Evolutionary conservation across 2,113 vertebrate species (phyloP).

Genomic region (Callospermophilus lateralis): DNA sequence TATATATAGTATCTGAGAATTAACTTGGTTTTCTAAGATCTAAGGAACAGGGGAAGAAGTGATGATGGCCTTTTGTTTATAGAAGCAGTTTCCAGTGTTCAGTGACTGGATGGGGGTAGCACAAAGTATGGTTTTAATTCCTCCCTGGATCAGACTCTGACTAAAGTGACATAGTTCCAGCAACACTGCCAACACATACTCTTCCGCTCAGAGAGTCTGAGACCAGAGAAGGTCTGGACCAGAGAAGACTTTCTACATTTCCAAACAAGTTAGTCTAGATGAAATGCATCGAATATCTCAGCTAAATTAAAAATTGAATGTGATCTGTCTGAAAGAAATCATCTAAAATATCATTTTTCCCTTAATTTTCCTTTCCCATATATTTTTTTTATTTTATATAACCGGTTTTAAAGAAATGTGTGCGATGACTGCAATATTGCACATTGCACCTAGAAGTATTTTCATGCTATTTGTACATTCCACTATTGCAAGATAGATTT

Average conservation of each 20-base stretch:
- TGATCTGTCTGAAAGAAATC: not conserved
- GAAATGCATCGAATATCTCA: not conserved
- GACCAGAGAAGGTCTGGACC: constrained; percentile 52
- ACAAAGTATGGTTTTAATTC: constrained; percentile 86
- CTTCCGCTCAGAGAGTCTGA: constrained; percentile 80
- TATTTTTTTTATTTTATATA: not conserved
- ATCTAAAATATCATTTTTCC: not conserved
- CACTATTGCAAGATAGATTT: not conserved
- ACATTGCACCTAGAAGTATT: not conserved
- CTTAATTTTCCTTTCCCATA: not conserved
- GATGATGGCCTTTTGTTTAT: constrained; percentile 81
- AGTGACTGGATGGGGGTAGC: constrained; percentile 71
- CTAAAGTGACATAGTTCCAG: constrained; percentile 82
- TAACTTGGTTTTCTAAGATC: constrained; percentile 66
- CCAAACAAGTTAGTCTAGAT: not conserved
- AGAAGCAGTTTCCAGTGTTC: constrained; percentile 70
- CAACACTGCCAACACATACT: constrained; percentile 78
- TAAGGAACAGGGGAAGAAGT: constrained; percentile 64
- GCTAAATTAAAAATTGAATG: not conserved
- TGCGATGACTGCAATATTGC: not conserved
- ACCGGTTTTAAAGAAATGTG: not conserved
- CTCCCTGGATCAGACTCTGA: constrained; percentile 80
- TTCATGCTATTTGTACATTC: not conserved
- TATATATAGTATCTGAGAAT: not conserved
- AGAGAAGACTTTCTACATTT: constrained; percentile 54